Evolutionary conservation across 2,888 invertebrate species (phyloP), one percentile per base, ranked within the genome.

Genomic region (Campopleginae sp.): DNA sequence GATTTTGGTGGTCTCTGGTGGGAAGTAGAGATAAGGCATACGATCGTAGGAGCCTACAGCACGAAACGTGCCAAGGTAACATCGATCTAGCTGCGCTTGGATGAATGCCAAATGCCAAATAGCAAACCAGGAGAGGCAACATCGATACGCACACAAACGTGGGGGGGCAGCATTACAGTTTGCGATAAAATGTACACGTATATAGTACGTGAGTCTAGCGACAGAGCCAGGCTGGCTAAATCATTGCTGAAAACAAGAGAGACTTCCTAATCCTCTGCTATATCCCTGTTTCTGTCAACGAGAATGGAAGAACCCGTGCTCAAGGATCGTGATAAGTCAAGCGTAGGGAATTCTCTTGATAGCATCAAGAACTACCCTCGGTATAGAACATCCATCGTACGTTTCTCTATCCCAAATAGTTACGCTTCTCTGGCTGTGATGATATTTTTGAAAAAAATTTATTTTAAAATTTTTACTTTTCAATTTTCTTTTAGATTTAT

Each of bases 81-180:
- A 91, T 91, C 90, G 91, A 91, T 91, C 90, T 90, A 88, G 89
- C 88, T 91, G 91, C 89, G 89, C 89, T 91, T 91, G 91, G 91
- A 90, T 86, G 87, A 80, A 82, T 88, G 91, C 91, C 91, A 91
- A 90, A 87, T 87, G 80, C 86, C 86, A 86, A 90, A 90, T 85
- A 87, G 85, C 88, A 80, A 87, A 85, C 82, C 79, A 81, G 74
- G 78, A 79, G 75, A 75, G 68, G 72, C 68, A 86, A n/a, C 58
- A 51, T n/a, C 72, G 17, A 38, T 68, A 58, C 48, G 31, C 58
- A 27, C 44, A 23, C 17, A 19, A 46, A 46, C 51, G 31, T 44
- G 14, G 8, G 19, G 44, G 27, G 8, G 33, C 58, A 72, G 14
- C 42, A 1, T 14, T 17, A 66, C 51, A 19, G 65, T 5, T 48